These are phyloP conservation scores for Heliconius aoede DNA, from an alignment of 2,888 invertebrate genomes.

Conservation along the genomic window DNA sequence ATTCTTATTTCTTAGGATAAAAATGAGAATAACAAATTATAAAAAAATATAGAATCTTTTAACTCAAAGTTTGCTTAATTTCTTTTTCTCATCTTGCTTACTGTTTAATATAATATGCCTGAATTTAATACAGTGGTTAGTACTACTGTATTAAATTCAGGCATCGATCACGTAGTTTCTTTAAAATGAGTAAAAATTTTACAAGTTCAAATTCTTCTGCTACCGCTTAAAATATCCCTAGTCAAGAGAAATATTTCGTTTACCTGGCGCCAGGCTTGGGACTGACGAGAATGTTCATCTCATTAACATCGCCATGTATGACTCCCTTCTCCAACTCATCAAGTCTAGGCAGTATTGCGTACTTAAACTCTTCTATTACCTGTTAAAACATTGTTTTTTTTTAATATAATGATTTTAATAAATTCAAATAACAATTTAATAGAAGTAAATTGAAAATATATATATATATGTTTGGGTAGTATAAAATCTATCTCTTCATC, in stretches of 20 bases:
- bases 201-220: too few species aligned
- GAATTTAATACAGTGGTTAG: too few species aligned
- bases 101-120: too few species aligned
- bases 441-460: background rate
- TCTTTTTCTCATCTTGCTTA: background rate
- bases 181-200: too few species aligned
- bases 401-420: background rate
- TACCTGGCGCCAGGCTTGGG: conserved; percentile 70
- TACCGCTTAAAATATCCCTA: too few species aligned
- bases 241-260: conserved; percentile 17
- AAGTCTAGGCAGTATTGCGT: conserved; percentile 84
- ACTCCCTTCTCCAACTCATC: conserved; percentile 86
- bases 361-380: conserved; percentile 86
- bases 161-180: background rate
- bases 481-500: too few species aligned
- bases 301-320: conserved; percentile 96
- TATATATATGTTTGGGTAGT: too few species aligned
- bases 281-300: conserved; percentile 91
- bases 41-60: too few species aligned
- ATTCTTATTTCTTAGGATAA: too few species aligned
- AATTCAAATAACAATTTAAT: background rate
- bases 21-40: too few species aligned
- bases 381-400: too few species aligned
- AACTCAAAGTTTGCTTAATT: too few species aligned
- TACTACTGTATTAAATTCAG: background rate